These are phyloP conservation scores for Perca fluviatilis DNA, from an alignment of 2,113 vertebrate species.

Conservation along the genomic window DNA sequence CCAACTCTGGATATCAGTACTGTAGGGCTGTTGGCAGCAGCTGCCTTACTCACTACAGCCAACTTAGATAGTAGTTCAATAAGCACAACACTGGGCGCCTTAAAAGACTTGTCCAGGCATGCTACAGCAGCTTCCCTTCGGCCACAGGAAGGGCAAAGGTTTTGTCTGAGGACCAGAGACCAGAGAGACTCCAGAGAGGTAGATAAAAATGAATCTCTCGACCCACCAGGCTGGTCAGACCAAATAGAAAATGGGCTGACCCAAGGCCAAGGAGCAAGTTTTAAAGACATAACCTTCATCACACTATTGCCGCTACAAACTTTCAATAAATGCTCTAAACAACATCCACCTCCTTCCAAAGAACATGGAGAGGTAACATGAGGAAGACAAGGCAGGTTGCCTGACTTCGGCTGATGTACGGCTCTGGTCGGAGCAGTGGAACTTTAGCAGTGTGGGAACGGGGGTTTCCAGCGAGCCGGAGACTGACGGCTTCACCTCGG, in stretches of 20 bases:
- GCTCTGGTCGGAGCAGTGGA: conserved; percentile 47
- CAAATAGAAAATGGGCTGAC: not conserved
- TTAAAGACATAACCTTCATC: not conserved
- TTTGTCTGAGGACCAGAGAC: not conserved
- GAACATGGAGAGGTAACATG: conserved; percentile 44
- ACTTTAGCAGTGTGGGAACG: conserved; percentile 74
- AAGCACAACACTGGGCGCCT: not conserved
- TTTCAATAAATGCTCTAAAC: conserved; percentile 10
- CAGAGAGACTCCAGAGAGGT: not conserved
- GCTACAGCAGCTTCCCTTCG: not conserved
- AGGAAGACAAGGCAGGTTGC: conserved; percentile 26
- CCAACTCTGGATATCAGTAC: not conserved
- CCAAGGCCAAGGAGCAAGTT: not conserved
- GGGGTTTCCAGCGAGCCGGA: conserved; percentile 65
- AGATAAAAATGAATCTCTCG: too few relatives aligned
- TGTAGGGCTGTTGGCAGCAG: not conserved
- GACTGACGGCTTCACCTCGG: conserved; percentile 66
- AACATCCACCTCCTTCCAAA: conserved; percentile 26
- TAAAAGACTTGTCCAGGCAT: not conserved
- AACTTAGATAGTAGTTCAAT: not conserved
- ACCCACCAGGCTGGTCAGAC: not conserved
- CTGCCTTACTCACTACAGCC: not conserved
- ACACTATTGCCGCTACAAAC: not conserved
- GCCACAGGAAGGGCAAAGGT: too few relatives aligned
- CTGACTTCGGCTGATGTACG: conserved; percentile 7